Percentiles rank a stretch among this genome's conserved stretches.
Evolutionary conservation across 1,140 invertebrate genomes (phyloP).

Genomic region (Camponotus vicinus): DNA sequence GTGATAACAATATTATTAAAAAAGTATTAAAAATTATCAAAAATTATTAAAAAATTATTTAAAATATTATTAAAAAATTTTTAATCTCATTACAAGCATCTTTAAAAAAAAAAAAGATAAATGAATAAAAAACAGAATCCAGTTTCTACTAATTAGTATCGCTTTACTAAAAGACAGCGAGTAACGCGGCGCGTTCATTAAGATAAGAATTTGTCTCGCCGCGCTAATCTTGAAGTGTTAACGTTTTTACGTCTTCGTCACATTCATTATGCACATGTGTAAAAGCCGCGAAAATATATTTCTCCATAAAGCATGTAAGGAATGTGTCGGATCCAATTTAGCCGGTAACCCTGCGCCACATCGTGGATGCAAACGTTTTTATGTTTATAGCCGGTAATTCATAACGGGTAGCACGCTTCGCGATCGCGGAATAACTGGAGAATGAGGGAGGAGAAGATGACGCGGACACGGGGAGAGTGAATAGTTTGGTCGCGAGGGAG

Average conservation of each 20-base stretch:
- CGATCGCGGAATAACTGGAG: slow-evolving; percentile 9
- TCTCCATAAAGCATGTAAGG: slow-evolving; percentile 30
- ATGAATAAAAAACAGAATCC: background rate
- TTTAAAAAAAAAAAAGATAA: background rate
- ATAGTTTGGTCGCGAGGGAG: background rate
- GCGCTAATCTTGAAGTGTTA: slow-evolving; percentile 53
- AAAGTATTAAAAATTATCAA: too few relatives aligned
- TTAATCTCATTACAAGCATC: too few relatives aligned
- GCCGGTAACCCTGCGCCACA: background rate
- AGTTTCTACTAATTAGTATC: background rate
- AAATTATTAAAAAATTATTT: too few relatives aligned
- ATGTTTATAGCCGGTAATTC: slow-evolving; percentile 63
- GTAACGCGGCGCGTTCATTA: slow-evolving; percentile 8
- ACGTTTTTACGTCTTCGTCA: slow-evolving; percentile 54
- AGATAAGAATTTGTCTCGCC: slow-evolving; percentile 44
- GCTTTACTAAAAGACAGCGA: background rate
- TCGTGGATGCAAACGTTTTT: slow-evolving; percentile 57
- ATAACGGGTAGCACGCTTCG: slow-evolving; percentile 39
- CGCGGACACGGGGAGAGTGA: background rate
- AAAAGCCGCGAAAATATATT: slow-evolving; percentile 50
- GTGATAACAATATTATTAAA: background rate
- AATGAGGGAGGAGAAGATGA: background rate
- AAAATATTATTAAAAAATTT: too few relatives aligned
- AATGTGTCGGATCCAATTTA: slow-evolving; percentile 50
- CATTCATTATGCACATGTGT: slow-evolving; percentile 55